Evolutionary conservation across 2,797 vertebrate species (phyloP).

Genomic region (Sitta carolinensis): DNA sequence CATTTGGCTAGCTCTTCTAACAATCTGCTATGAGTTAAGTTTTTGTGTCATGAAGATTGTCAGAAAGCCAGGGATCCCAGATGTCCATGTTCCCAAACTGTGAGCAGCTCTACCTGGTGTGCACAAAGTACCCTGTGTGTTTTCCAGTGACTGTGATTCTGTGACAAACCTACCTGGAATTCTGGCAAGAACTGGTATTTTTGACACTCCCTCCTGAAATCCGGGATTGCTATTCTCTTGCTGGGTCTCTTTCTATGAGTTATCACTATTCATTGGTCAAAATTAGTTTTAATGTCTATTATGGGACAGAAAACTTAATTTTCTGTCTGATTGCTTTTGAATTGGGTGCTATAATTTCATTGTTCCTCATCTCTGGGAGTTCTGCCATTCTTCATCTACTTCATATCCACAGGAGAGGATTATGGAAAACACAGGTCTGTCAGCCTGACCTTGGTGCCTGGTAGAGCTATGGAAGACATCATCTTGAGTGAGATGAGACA

Average conservation of each 20-base stretch:
- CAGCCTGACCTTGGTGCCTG: neutral
- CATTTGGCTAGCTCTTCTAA: neutral
- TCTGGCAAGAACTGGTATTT: neutral
- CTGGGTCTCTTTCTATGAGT: neutral
- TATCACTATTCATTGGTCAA: neutral
- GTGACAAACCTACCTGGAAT: neutral
- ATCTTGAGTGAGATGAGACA: neutral
- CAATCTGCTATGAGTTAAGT: accelerated
- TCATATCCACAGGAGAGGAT: neutral
- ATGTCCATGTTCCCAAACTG: neutral
- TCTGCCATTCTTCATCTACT: neutral
- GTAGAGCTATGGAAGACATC: neutral
- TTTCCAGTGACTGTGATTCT: neutral
- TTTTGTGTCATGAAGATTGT: neutral
- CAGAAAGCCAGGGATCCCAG: neutral
- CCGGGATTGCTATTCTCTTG: neutral
- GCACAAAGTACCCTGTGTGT: neutral
- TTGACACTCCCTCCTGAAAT: neutral
- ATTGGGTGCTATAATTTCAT: neutral
- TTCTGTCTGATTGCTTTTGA: neutral
- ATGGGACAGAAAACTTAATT: neutral
- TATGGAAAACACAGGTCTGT: neutral
- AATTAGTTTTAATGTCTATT: neutral
- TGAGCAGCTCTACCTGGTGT: neutral
- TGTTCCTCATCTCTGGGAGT: neutral